Evolutionary conservation across 2,113 vertebrate genomes (phyloP).

Genomic region (Semicossyphus pulcher): DNA sequence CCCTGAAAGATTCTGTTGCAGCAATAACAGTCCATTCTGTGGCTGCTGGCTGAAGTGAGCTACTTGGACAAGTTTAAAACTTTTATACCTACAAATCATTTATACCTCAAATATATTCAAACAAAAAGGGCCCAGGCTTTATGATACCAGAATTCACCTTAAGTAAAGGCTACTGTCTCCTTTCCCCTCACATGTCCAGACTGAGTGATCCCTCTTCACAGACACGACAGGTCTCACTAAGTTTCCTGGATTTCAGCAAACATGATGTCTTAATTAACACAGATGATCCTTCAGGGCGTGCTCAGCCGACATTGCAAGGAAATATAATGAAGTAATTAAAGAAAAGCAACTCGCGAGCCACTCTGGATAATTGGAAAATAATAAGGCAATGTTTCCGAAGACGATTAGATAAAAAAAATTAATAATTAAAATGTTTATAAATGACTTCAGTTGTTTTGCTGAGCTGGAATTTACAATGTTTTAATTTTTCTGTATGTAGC

Average conservation of each 20-base stretch:
- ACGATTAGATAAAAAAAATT: constrained; percentile 46
- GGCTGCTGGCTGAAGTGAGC: too few relatives aligned
- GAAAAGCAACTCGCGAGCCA: constrained; percentile 50
- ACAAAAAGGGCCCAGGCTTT: too few relatives aligned
- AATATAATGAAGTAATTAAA: constrained; percentile 64
- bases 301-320: constrained; percentile 49
- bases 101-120: too few relatives aligned
- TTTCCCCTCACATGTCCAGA: neutral
- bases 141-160: too few relatives aligned
- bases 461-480: constrained; percentile 31
- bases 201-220: constrained; percentile 14
- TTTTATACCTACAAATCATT: too few relatives aligned
- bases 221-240: neutral
- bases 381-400: constrained; percentile 45
- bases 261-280: constrained; percentile 51
- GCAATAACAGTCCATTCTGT: too few relatives aligned
- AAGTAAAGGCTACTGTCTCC: neutral
- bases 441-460: constrained; percentile 33
- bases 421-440: constrained; percentile 49
- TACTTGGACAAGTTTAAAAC: too few relatives aligned
- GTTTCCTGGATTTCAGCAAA: constrained; percentile 34
- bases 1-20: too few relatives aligned
- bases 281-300: constrained; percentile 30
- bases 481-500: constrained; percentile 14
- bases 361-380: constrained; percentile 66